Evolutionary conservation across 2,113 vertebrate genomes (phyloP).

Genomic region (Sinocyclocheilus grahami): DNA sequence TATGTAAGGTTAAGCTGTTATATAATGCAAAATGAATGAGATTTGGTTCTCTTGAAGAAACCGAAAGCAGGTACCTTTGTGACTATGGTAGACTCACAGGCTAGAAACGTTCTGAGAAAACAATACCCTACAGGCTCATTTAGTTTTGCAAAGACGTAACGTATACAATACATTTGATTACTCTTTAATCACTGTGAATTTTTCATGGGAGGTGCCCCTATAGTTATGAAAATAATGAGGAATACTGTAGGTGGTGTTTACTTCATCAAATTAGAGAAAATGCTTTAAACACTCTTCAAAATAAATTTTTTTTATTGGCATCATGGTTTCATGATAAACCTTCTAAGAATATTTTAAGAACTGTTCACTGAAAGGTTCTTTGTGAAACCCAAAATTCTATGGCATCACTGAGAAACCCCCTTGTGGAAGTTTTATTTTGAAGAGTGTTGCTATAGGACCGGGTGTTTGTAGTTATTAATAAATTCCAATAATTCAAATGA

Average conservation of each 20-base stretch:
- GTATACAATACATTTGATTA: neutral
- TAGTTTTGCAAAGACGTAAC: neutral
- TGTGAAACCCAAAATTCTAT: no score
- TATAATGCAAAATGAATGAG: neutral
- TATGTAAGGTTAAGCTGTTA: neutral
- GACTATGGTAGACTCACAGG: neutral
- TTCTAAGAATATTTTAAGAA: no score
- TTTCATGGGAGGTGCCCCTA: neutral
- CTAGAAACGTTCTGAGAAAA: slow-evolving; percentile 6
- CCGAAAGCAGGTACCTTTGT: slow-evolving; percentile 21
- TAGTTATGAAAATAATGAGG: neutral
- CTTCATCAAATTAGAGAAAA: neutral
- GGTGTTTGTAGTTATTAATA: neutral
- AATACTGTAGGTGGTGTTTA: neutral
- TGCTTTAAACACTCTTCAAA: no score
- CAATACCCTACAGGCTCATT: neutral
- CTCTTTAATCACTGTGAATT: neutral
- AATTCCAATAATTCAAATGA: neutral
- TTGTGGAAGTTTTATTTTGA: no score
- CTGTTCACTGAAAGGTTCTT: no score
- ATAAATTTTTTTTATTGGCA: no score
- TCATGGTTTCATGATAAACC: no score
- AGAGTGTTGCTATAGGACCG: no score
- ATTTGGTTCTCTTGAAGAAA: neutral
- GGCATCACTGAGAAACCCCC: no score